These are phyloP conservation scores for Poecilia gillii DNA, from an alignment of 2,797 vertebrate genomes.

Conservation along the genomic window DNA sequence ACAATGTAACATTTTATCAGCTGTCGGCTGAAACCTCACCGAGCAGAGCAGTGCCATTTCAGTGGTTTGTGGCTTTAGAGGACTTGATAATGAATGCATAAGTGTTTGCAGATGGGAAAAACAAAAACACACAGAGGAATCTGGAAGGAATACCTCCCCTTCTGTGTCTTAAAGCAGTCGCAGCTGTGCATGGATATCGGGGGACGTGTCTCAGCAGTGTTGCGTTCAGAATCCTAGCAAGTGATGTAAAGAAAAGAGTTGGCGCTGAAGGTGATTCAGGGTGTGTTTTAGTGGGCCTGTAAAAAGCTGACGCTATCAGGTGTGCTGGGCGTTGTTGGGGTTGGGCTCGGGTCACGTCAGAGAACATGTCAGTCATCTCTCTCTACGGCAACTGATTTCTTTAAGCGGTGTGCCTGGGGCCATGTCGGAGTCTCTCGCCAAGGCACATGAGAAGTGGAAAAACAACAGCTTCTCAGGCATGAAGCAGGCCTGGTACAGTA, in stretches of 20 bases:
- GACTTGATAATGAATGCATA: constrained; percentile 20
- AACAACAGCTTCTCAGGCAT: neutral
- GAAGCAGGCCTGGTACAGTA: neutral
- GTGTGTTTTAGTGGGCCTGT: constrained; percentile 53
- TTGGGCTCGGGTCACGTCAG: constrained; percentile 11
- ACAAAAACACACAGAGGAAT: constrained; percentile 27
- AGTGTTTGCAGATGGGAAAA: constrained; percentile 23
- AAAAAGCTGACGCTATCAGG: constrained; percentile 27
- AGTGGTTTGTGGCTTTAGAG: constrained; percentile 42
- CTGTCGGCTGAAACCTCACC: constrained; percentile 25
- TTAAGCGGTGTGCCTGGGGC: constrained; percentile 18
- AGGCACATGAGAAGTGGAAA: constrained; percentile 6
- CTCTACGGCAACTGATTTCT: constrained; percentile 42
- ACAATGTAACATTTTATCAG: constrained; percentile 3
- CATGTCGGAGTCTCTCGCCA: neutral
- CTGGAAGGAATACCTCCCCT: constrained; percentile 1
- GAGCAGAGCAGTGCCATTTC: constrained; percentile 24
- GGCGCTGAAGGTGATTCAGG: constrained; percentile 12
- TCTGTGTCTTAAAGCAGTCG: constrained; percentile 7
- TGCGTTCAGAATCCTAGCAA: neutral
- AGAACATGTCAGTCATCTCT: constrained; percentile 6
- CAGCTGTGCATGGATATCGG: neutral
- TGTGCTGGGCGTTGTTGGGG: constrained; percentile 53
- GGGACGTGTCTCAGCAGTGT: constrained; percentile 37
- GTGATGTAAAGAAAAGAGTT: neutral